These are phyloP conservation scores for Marronus borbonicus DNA, from an alignment of 2,888 invertebrate genomes.

Conservation along the genomic window DNA sequence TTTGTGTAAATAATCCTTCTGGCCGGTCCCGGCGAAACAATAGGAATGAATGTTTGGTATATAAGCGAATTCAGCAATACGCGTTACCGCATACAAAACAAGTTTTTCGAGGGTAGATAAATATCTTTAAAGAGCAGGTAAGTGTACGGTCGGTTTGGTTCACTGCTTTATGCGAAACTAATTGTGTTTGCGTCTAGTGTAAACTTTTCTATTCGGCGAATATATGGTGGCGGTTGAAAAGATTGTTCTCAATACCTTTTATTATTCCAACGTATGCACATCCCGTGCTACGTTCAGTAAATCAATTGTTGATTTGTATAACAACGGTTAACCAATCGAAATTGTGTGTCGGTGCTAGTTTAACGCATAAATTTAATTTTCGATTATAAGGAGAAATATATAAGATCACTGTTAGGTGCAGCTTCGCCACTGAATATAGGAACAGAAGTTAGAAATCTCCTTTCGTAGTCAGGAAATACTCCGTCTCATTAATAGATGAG, in stretches of 20 bases:
- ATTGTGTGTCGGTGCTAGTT: no score
- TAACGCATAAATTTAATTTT: no score
- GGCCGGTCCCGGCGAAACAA: neutral
- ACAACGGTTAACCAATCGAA: no score
- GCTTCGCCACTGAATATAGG: no score
- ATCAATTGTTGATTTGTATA: no score
- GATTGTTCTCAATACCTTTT: neutral
- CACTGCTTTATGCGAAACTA: neutral
- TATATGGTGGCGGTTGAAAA: neutral
- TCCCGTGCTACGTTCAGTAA: no score
- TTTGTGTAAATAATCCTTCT: conserved; percentile 13
- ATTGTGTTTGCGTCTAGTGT: neutral
- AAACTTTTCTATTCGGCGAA: neutral
- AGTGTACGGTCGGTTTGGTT: neutral
- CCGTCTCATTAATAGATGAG: no score
- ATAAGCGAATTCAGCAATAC: conserved; percentile 25
- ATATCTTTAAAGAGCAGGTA: conserved; percentile 14
- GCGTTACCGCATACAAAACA: neutral
- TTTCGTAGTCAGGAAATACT: no score
- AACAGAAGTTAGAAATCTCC: no score
- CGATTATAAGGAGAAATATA: no score
- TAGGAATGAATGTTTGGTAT: neutral
- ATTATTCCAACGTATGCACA: no score
- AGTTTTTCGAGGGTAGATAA: conserved; percentile 6
- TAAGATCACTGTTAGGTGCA: no score